phyloP scores from a whole-genome alignment of 1,140 invertebrate genomes.

The Drosophila triauraria region DNA sequence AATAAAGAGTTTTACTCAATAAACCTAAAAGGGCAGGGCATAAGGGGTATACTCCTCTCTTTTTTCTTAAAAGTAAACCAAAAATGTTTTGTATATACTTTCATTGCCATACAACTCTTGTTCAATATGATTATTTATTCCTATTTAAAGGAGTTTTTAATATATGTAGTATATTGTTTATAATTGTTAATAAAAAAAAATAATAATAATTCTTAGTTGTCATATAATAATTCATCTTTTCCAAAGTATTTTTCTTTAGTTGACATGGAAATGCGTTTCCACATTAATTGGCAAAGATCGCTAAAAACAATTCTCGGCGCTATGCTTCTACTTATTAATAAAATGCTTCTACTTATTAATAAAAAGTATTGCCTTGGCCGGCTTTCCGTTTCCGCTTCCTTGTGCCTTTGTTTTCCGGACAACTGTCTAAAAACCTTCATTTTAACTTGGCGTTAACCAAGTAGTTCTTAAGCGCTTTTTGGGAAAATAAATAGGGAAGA shows the following conservation, averaged over 20 bases:
- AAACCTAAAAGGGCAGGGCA: too few relatives aligned
- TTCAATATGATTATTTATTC: too few relatives aligned
- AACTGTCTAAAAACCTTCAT: not conserved
- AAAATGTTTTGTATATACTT: too few relatives aligned
- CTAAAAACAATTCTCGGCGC: conserved; percentile 44
- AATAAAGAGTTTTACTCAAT: too few relatives aligned
- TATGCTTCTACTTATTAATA: conserved; percentile 50
- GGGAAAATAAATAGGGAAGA: not conserved
- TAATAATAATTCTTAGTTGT: not conserved
- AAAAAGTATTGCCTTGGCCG: conserved; percentile 30
- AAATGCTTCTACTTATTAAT: conserved; percentile 53
- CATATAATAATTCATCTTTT: not conserved
- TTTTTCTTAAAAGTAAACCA: too few relatives aligned
- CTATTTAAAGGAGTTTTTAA: too few relatives aligned
- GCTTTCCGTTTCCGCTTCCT: not conserved
- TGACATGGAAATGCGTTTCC: not conserved
- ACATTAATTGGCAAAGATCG: conserved; percentile 50
- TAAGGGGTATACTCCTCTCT: too few relatives aligned
- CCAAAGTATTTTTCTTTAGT: not conserved
- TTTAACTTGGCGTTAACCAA: conserved; percentile 11
- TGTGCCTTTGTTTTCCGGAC: conserved; percentile 1
- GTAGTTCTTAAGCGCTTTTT: conserved; percentile 63
- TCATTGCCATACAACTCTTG: too few relatives aligned
- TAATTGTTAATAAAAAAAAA: not conserved
- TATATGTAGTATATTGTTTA: conserved; percentile 14